Evolutionary conservation across 2,797 vertebrate genomes (phyloP).

Genomic region (Glyptemys insculpta): DNA sequence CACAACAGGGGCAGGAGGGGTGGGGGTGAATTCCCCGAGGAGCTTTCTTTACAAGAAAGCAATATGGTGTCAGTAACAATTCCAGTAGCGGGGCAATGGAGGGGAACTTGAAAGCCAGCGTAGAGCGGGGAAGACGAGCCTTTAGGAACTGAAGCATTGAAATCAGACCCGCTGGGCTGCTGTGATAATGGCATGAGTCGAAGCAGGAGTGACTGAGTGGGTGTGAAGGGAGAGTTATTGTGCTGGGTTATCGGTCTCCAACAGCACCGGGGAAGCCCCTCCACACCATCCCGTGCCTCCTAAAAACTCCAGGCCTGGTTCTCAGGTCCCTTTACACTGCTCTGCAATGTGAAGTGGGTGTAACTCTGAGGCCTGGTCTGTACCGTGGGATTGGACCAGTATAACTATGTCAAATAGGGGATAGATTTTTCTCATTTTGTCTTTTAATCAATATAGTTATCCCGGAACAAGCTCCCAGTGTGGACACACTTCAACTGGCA

Average conservation of each 20-base stretch:
- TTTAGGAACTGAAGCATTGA: neutral
- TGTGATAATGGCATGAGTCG: neutral
- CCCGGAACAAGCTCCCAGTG: neutral
- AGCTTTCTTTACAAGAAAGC: neutral
- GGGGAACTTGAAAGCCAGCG: neutral
- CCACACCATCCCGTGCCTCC: neutral
- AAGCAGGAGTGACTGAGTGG: neutral
- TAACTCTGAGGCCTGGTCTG: neutral
- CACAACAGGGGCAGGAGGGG: neutral
- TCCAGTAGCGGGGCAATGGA: neutral
- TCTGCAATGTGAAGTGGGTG: neutral
- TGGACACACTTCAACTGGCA: neutral
- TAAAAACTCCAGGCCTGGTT: neutral
- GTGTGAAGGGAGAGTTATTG: too few species aligned
- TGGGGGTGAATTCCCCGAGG: neutral
- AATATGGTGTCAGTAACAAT: neutral
- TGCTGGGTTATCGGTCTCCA: neutral
- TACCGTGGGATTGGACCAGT: neutral
- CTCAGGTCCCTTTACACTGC: neutral
- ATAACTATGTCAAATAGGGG: neutral
- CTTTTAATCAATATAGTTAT: neutral
- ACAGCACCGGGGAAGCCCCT: neutral
- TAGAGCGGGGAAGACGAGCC: too few species aligned
- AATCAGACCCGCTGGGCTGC: neutral
- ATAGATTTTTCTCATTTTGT: neutral